Conservation (phyloP, 2,113 vertebrate species). For the Gavia stellata region DNA sequence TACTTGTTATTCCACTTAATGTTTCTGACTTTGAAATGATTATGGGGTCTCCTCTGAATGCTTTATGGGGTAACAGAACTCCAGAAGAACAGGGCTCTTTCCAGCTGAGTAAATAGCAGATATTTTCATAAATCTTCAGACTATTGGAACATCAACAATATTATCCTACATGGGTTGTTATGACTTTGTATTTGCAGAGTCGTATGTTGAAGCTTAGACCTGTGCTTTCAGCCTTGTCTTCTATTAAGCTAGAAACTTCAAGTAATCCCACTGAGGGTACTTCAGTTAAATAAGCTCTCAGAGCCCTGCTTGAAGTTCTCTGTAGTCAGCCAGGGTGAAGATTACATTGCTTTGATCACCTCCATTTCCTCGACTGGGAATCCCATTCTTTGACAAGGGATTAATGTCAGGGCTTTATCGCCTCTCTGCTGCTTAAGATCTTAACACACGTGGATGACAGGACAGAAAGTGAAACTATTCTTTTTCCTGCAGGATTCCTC, state of each 20-base stretch:
- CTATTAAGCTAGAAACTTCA: not conserved
- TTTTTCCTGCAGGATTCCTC: not conserved
- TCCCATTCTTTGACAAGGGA: not conserved
- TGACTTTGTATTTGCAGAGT: not conserved
- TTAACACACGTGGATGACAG: not conserved
- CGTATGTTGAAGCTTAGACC: not conserved
- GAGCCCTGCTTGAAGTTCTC: not conserved
- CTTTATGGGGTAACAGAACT: constrained; percentile 41
- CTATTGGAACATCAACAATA: constrained; percentile 23
- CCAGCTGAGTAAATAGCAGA: constrained; percentile 60
- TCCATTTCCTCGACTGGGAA: not conserved
- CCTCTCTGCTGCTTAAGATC: not conserved
- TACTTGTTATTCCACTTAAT: constrained; percentile 48
- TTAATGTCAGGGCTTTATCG: not conserved
- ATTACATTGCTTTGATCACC: not conserved
- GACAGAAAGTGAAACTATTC: not conserved
- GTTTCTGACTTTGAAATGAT: constrained; percentile 40
- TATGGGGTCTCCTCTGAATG: constrained; percentile 42
- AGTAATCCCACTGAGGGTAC: not conserved
- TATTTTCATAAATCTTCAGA: constrained; percentile 45
- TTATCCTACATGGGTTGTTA: constrained; percentile 27
- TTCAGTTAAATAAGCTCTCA: not conserved
- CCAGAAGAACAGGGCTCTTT: not conserved
- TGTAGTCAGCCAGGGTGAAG: not conserved
- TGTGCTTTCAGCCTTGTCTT: not conserved